These are phyloP conservation scores for Etheostoma nigrum DNA, from an alignment of 2,797 vertebrate genomes.

Conservation along the genomic window DNA sequence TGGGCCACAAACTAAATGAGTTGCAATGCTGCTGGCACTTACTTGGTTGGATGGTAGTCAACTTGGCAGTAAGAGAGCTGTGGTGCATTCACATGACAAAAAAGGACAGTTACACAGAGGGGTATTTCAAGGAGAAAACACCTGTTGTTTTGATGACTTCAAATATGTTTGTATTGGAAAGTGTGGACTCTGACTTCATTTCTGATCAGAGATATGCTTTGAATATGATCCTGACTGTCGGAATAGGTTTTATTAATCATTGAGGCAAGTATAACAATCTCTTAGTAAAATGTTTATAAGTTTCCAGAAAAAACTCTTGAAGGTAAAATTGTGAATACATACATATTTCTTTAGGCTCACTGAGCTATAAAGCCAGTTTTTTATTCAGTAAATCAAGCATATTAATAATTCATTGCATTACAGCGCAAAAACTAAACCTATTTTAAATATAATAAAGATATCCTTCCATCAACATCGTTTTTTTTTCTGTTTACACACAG, in stretches of 20 bases:
- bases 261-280: background rate
- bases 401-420: slow-evolving; percentile 75
- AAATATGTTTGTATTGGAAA: slow-evolving; percentile 68
- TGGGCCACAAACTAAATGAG: slow-evolving; percentile 76
- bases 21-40: slow-evolving; percentile 78
- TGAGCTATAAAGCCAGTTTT: slow-evolving; percentile 32
- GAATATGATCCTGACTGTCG: slow-evolving; percentile 3
- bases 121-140: slow-evolving; percentile 65
- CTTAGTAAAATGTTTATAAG: background rate
- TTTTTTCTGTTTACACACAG: slow-evolving; percentile 77
- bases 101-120: slow-evolving; percentile 76
- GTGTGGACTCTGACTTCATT: slow-evolving; percentile 12
- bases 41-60: slow-evolving; percentile 80
- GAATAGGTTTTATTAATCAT: background rate
- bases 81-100: slow-evolving; percentile 72
- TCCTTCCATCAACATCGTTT: slow-evolving; percentile 71
- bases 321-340: background rate
- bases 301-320: slow-evolving; percentile 20
- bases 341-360: background rate
- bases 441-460: slow-evolving; percentile 69
- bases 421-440: slow-evolving; percentile 43
- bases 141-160: slow-evolving; percentile 76
- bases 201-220: slow-evolving; percentile 34
- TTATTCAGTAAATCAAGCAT: slow-evolving; percentile 35
- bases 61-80: slow-evolving; percentile 76